These are phyloP conservation scores for Diabrotica undecimpunctata DNA, from an alignment of 1,140 invertebrate genomes.

Conservation along the genomic window DNA sequence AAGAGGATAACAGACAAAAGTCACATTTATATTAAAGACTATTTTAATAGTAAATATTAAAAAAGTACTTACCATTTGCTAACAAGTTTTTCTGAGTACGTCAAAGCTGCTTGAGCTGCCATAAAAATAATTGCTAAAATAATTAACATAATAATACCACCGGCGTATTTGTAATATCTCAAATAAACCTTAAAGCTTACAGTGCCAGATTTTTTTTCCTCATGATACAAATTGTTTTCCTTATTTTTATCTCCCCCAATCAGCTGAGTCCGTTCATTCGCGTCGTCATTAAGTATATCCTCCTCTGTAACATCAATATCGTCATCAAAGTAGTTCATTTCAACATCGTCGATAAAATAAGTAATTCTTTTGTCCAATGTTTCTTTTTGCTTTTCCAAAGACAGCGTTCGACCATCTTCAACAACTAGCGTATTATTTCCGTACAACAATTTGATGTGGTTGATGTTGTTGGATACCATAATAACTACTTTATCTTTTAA, in stretches of 20 bases:
- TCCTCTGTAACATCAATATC: neutral
- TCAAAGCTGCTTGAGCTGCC: conserved; percentile 20
- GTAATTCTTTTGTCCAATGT: conserved; percentile 30
- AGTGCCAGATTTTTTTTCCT: conserved; percentile 30
- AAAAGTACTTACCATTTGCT: conserved; percentile 31
- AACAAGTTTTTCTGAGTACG: conserved; percentile 31
- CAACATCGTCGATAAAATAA: conserved; percentile 29
- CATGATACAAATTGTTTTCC: conserved; percentile 31
- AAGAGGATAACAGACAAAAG: too few relatives aligned
- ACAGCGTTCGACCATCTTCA: conserved; percentile 26
- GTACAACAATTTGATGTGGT: conserved; percentile 27
- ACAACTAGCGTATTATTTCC: conserved; percentile 26
- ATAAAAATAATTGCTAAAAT: conserved; percentile 23
- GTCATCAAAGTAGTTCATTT: conserved; percentile 2
- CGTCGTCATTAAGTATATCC: conserved; percentile 4
- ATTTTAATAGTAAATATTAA: neutral
- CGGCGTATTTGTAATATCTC: conserved; percentile 32
- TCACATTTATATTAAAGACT: too few relatives aligned
- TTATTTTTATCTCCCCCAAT: conserved; percentile 16
- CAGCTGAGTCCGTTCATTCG: conserved; percentile 20
- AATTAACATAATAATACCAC: conserved; percentile 27
- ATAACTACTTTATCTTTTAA: conserved; percentile 69
- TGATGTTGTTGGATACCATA: conserved; percentile 71
- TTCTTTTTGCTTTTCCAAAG: conserved; percentile 26
- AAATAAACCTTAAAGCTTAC: conserved; percentile 31